phyloP scores from a whole-genome alignment of 2,113 vertebrate species.

The Pedetes capensis region DNA sequence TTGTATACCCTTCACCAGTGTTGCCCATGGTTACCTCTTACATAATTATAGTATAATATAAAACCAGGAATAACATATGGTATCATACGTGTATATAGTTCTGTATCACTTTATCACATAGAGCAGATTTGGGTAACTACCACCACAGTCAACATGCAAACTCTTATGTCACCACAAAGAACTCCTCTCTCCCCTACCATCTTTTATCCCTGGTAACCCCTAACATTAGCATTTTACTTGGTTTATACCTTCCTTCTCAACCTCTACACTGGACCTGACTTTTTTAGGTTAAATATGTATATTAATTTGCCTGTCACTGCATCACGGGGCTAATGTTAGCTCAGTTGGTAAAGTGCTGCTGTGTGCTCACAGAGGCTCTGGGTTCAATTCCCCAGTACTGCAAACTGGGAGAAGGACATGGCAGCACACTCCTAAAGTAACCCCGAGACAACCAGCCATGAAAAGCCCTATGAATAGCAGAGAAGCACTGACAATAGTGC shows the following conservation, averaged over 20 bases:
- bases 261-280: background rate
- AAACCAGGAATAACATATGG: background rate
- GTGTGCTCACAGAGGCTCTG: too few relatives aligned
- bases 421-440: too few relatives aligned
- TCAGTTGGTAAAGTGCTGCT: too few relatives aligned
- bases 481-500: too few relatives aligned
- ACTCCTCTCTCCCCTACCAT: background rate
- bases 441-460: too few relatives aligned
- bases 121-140: background rate
- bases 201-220: background rate
- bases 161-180: background rate
- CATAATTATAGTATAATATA: background rate
- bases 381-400: too few relatives aligned
- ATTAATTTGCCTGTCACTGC: background rate
- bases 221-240: constrained; percentile 14
- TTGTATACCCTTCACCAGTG: background rate
- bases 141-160: background rate
- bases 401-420: too few relatives aligned
- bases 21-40: background rate
- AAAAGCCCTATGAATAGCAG: too few relatives aligned
- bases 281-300: background rate
- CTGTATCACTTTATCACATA: background rate
- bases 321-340: too few relatives aligned
- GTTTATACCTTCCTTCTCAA: background rate
- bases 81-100: background rate